These are phyloP conservation scores for Oryzias woworae DNA, from an alignment of 2,113 vertebrate genomes.

Conservation along the genomic window DNA sequence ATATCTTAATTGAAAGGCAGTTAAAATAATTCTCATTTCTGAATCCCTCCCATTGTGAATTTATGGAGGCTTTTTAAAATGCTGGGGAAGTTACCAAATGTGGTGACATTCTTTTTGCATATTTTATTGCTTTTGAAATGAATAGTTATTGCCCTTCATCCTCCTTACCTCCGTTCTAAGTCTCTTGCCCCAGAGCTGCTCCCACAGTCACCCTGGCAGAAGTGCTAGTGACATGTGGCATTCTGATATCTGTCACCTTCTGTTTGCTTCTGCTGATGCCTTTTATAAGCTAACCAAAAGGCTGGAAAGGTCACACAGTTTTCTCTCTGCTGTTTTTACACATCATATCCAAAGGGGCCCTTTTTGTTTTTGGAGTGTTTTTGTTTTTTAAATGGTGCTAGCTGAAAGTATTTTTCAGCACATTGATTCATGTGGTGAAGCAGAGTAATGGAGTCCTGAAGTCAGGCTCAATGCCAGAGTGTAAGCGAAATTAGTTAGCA, in stretches of 20 bases:
- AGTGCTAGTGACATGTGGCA: slow-evolving; percentile 64
- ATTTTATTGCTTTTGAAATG: slow-evolving; percentile 24
- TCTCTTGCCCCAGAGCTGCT: slow-evolving; percentile 51
- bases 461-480: slow-evolving; percentile 37
- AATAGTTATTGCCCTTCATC: slow-evolving; percentile 28
- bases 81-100: slow-evolving; percentile 15
- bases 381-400: slow-evolving; percentile 15
- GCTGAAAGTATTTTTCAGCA: slow-evolving; percentile 22
- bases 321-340: slow-evolving; percentile 47
- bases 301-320: slow-evolving; percentile 73
- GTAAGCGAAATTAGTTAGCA: slow-evolving; percentile 31
- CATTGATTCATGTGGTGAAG: slow-evolving; percentile 16
- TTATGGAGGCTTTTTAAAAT: slow-evolving; percentile 34
- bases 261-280: slow-evolving; percentile 51
- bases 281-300: slow-evolving; percentile 66
- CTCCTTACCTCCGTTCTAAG: slow-evolving; percentile 24
- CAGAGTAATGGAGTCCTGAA: slow-evolving; percentile 12
- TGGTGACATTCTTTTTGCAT: slow-evolving; percentile 19
- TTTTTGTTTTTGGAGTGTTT: slow-evolving; percentile 48
- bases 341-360: slow-evolving; percentile 56
- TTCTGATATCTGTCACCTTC: slow-evolving; percentile 76
- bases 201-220: slow-evolving; percentile 53
- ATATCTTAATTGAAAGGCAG: neutral
- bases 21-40: neutral
- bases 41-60: neutral